phyloP scores from a whole-genome alignment of 2,888 invertebrate species.

The Caenorhabditis sp. region DNA sequence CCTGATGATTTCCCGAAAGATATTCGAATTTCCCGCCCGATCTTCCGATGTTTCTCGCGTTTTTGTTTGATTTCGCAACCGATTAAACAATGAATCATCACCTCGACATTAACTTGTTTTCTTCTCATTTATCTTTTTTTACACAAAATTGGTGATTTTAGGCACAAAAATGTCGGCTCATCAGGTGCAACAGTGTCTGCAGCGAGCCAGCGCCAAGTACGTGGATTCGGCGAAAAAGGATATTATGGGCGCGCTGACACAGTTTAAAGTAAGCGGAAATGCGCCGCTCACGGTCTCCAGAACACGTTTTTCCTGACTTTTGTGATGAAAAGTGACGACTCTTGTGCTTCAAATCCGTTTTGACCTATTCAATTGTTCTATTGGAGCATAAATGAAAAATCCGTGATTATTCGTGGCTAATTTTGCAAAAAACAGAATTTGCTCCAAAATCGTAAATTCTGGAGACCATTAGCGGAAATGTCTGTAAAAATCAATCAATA shows the following conservation, averaged over 20 bases:
- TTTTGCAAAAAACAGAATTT: background rate
- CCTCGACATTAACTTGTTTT: background rate
- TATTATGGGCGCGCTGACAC: conserved; percentile 67
- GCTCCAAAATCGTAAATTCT: conserved; percentile 50
- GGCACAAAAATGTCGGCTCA: conserved; percentile 25
- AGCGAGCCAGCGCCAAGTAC: conserved; percentile 62
- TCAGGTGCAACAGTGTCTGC: conserved; percentile 51
- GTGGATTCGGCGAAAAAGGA: conserved; percentile 73
- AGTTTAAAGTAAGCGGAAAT: conserved; percentile 59
- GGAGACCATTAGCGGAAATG: background rate
- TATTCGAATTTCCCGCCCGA: background rate
- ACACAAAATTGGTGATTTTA: too few species aligned
- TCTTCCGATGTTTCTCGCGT: background rate
- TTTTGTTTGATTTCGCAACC: conserved; percentile 7
- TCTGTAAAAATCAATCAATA: background rate
- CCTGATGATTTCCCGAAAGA: conserved; percentile 1
- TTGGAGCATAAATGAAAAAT: too few species aligned
- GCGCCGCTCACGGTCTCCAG: too few species aligned
- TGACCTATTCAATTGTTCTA: too few species aligned
- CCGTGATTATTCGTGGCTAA: too few species aligned
- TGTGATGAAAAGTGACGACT: too few species aligned
- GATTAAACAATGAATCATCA: background rate
- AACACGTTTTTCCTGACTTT: too few species aligned
- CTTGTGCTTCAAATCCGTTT: too few species aligned
- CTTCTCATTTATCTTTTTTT: too few species aligned